Conservation (phyloP, 2,888 invertebrate genomes). For the Drosophila antonietae region DNA sequence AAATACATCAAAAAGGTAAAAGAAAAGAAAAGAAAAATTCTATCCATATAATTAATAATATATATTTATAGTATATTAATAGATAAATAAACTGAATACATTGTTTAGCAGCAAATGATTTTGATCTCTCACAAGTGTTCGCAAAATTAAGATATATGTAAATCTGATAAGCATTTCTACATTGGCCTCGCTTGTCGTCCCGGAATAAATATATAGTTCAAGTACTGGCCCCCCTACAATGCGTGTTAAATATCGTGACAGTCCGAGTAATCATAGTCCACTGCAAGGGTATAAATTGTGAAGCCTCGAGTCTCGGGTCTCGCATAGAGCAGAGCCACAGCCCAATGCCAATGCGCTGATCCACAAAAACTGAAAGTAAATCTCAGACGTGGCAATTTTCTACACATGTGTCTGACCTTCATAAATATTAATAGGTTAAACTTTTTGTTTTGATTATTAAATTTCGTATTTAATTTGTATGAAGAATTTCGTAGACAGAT, state of each 20-base stretch:
- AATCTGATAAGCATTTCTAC: neutral
- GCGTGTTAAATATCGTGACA: constrained; percentile 12
- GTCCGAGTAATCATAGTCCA: neutral
- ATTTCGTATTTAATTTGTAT: constrained; percentile 18
- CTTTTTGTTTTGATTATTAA: constrained; percentile 13
- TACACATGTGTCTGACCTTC: constrained; percentile 57
- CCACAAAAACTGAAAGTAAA: constrained; percentile 63
- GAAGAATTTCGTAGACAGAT: constrained; percentile 35
- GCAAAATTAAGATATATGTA: neutral
- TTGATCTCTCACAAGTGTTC: neutral
- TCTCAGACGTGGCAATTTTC: constrained; percentile 31
- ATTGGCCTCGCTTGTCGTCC: constrained; percentile 8
- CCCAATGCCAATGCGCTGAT: constrained; percentile 30
- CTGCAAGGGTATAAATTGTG: neutral
- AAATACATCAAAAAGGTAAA: no score
- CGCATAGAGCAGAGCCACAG: constrained; percentile 1
- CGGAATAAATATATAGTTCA: constrained; percentile 7
- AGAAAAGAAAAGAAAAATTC: no score
- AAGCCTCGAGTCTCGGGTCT: neutral
- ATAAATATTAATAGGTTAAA: constrained; percentile 66
- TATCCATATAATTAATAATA: neutral
- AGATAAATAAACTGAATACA: neutral
- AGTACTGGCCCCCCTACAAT: neutral
- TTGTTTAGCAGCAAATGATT: neutral
- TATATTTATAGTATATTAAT: neutral